Conservation (phyloP, 2,888 invertebrate genomes). For the Ophonus ardosiacus region DNA sequence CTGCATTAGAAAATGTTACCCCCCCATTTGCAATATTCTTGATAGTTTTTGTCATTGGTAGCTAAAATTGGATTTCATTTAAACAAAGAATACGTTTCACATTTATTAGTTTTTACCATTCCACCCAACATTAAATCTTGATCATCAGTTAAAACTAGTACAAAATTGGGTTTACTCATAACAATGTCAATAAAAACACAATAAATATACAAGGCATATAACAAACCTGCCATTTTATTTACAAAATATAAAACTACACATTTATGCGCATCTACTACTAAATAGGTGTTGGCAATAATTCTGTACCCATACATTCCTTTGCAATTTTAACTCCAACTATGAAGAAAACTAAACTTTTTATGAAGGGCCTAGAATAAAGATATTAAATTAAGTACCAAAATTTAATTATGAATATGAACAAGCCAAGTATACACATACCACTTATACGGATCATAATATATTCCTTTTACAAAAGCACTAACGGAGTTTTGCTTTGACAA, state of each 20-base stretch:
- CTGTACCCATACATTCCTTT: slow-evolving; percentile 86
- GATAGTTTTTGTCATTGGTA: slow-evolving; percentile 82
- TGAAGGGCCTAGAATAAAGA: slow-evolving; percentile 83
- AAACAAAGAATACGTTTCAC: background rate
- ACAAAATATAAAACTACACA: slow-evolving; percentile 48
- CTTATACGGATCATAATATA: slow-evolving; percentile 87
- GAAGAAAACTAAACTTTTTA: slow-evolving; percentile 89
- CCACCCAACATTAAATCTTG: slow-evolving; percentile 89
- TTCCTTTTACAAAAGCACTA: slow-evolving; percentile 79
- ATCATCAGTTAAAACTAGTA: slow-evolving; percentile 90
- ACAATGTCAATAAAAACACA: background rate
- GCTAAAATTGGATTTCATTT: slow-evolving; percentile 76
- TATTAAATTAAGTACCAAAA: slow-evolving; percentile 57
- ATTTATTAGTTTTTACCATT: slow-evolving; percentile 78
- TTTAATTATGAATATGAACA: slow-evolving; percentile 64
- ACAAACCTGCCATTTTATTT: slow-evolving; percentile 61
- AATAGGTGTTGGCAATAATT: slow-evolving; percentile 80
- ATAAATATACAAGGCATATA: slow-evolving; percentile 53
- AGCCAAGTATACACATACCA: slow-evolving; percentile 80
- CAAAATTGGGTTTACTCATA: slow-evolving; percentile 81
- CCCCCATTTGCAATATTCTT: slow-evolving; percentile 82
- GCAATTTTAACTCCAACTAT: slow-evolving; percentile 87
- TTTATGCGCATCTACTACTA: slow-evolving; percentile 24
- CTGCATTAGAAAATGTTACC: slow-evolving; percentile 85
- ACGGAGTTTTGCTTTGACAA: slow-evolving; percentile 76